Percentiles rank a stretch among this genome's conserved stretches.
Evolutionary conservation across 2,797 vertebrate genomes (phyloP).

Genomic region (Numenius phaeopus): DNA sequence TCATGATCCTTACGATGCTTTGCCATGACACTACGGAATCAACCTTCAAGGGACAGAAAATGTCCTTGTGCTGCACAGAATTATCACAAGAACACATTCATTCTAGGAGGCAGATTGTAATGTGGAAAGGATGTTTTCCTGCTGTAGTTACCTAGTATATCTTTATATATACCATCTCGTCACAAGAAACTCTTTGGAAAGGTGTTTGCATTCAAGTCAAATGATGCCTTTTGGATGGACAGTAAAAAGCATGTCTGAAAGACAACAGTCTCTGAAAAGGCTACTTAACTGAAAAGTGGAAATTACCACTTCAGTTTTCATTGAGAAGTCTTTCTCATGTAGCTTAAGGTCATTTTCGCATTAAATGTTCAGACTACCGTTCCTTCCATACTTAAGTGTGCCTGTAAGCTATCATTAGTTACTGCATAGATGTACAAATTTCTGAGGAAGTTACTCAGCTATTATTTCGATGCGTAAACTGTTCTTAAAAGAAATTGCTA

Average conservation of each 20-base stretch:
- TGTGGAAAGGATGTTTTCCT: not conserved
- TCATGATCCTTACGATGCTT: not conserved
- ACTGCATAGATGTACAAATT: not conserved
- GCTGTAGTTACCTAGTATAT: not conserved
- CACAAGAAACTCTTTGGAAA: not conserved
- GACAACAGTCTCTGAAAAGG: not conserved
- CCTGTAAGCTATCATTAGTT: slow-evolving; percentile 3
- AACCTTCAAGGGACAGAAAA: not conserved
- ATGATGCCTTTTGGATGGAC: not conserved
- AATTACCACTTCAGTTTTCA: not conserved
- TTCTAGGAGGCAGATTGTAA: not conserved
- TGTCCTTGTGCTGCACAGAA: not conserved
- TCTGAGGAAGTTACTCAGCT: not conserved
- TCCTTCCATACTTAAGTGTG: not conserved
- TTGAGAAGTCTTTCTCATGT: not conserved
- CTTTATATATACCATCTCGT: not conserved
- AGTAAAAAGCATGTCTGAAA: not conserved
- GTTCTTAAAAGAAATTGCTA: not conserved
- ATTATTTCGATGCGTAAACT: not conserved
- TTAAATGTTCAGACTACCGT: not conserved
- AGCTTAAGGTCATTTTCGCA: not conserved
- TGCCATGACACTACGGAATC: not conserved
- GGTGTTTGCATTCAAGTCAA: not conserved
- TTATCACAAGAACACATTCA: not conserved
- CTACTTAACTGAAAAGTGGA: not conserved